Conservation (phyloP, 2,888 invertebrate species). For the Seira sanloemensis region DNA sequence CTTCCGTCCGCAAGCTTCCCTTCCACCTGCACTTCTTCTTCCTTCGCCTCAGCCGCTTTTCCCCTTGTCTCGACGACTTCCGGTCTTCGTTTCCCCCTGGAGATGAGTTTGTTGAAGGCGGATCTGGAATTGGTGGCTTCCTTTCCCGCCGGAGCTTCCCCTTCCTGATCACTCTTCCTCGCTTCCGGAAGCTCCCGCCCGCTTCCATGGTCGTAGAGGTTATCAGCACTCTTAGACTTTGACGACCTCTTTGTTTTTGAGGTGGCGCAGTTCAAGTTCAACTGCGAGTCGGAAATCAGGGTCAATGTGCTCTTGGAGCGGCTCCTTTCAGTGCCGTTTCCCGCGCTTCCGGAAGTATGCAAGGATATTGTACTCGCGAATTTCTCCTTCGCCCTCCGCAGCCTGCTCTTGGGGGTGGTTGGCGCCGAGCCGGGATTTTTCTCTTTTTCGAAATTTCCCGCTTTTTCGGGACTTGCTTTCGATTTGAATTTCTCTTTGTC, state of each 20-base stretch:
- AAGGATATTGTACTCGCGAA: constrained; percentile 44
- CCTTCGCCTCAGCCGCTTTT: background rate
- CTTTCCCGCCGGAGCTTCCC: no score
- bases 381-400: constrained; percentile 23
- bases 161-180: background rate
- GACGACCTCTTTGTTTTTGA: background rate
- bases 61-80: no score
- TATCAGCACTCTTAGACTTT: background rate
- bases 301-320: constrained; percentile 28
- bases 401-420: constrained; percentile 32
- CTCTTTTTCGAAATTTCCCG: background rate
- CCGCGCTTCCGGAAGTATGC: background rate
- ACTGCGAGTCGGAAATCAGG: constrained; percentile 29
- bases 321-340: background rate
- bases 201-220: background rate
- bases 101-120: constrained; percentile 15
- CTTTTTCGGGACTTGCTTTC: background rate
- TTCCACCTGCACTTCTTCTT: background rate
- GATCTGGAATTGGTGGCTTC: constrained; percentile 17
- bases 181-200: background rate
- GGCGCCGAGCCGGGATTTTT: constrained; percentile 21
- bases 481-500: background rate
- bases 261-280: background rate
- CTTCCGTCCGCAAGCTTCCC: background rate
- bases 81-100: background rate